Base-by-base conservation (phyloP, 2,888 invertebrate species). In the Thymelicus lineola region DNA sequence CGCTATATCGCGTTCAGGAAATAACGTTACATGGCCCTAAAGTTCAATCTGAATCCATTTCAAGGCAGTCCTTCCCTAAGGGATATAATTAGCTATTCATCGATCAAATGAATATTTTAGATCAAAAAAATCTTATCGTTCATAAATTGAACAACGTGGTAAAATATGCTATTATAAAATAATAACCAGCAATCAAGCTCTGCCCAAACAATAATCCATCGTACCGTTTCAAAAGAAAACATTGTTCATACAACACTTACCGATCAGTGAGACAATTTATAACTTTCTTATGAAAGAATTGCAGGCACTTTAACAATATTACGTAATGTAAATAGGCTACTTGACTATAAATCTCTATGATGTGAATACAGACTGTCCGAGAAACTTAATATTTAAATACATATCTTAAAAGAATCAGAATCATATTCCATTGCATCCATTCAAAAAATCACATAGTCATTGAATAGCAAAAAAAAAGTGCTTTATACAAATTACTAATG, bases 201-300 rank as follows among this genome's bases (percentile, higher is more conserved):
- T 3, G 1, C 28, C 1, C 20, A 53, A 28, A 10, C 53, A 20
- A 10, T 12, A 17, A 0, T 9, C 7, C 12, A 48, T 20, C 20
- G 48, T 63, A 69, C 38, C 57, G 10, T 58, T 63, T 20, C 63
- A 72, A 67, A 59, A 36, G 14, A 58, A 58, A 14, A 71, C 74
- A 73, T 75, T 57, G 10, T 62, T 73, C 61, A 73, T 73, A 74
- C 74, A 74, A 80, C 76, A 80, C 76, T 75, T 72, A 80, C 77
- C 79, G 82, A 85, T 75, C 86, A 84, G 85, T 87, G 86, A 87
- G 87, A 86, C 84, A 45, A 38, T 36, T 58, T 3, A 38, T 50
- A 48, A 50, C 17, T 62, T 57, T 53, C 61, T 61, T n/a, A 28
- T 53, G 10, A 15, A 67, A 46, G 50, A 53, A 66, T 61, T 67